Percentiles rank a stretch among this genome's conserved stretches.
Evolutionary conservation across 2,888 invertebrate species (phyloP).

Genomic region (Sialis fuliginosa): DNA sequence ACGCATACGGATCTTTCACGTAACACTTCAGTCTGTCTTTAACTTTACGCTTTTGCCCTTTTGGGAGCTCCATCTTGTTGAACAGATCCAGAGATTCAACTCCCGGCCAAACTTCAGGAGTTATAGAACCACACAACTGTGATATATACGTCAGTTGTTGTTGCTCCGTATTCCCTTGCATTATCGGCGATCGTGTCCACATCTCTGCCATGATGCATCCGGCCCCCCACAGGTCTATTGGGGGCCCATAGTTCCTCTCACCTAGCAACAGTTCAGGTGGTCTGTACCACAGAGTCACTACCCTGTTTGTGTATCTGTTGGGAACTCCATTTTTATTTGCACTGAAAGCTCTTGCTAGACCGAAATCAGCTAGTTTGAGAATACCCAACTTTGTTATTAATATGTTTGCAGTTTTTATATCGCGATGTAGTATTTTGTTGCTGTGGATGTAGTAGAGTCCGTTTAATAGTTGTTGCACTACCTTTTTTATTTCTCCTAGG

Average conservation of each 20-base stretch:
- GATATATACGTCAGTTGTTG: slow-evolving; percentile 89
- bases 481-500: slow-evolving; percentile 92
- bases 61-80: slow-evolving; percentile 72
- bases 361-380: slow-evolving; percentile 93
- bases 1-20: slow-evolving; percentile 79
- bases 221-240: slow-evolving; percentile 93
- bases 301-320: slow-evolving; percentile 90
- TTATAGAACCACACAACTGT: slow-evolving; percentile 91
- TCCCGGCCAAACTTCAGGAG: slow-evolving; percentile 83
- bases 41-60: slow-evolving; percentile 70
- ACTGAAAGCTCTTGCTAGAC: slow-evolving; percentile 87
- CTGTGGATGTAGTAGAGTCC: slow-evolving; percentile 93
- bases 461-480: slow-evolving; percentile 69
- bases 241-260: slow-evolving; percentile 88
- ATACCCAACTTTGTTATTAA: slow-evolving; percentile 89
- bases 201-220: slow-evolving; percentile 99
- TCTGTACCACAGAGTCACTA: slow-evolving; percentile 92
- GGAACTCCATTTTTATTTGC: slow-evolving; percentile 69
- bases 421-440: slow-evolving; percentile 86
- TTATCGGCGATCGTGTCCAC: slow-evolving; percentile 92
- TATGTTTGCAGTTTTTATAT: slow-evolving; percentile 99
- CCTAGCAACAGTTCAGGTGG: slow-evolving; percentile 54
- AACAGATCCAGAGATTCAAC: slow-evolving; percentile 79
- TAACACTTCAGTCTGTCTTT: slow-evolving; percentile 76
- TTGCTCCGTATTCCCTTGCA: slow-evolving; percentile 94